These are phyloP conservation scores for Amblyornis subalaris DNA, from an alignment of 2,113 vertebrate genomes.

Conservation along the genomic window DNA sequence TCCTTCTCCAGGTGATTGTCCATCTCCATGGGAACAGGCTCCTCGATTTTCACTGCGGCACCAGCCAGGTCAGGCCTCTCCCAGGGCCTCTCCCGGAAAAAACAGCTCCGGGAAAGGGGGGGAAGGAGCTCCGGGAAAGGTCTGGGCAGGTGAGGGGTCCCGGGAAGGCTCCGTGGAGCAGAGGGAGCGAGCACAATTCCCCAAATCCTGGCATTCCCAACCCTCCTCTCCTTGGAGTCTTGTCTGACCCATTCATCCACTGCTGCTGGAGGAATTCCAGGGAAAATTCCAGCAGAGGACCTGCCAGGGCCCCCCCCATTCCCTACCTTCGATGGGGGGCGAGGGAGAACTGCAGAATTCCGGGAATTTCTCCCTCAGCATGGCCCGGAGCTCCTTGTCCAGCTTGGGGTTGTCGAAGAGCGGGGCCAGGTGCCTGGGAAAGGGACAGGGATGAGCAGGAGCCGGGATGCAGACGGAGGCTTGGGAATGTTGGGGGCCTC, in stretches of 20 bases:
- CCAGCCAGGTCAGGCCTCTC: neutral
- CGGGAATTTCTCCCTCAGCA: constrained; percentile 93
- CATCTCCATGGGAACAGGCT: constrained; percentile 86
- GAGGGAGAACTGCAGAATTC: constrained; percentile 96
- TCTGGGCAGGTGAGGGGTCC: neutral
- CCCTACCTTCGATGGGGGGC: constrained; percentile 86
- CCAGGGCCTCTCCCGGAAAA: neutral
- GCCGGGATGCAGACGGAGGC: accelerated
- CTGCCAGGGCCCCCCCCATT: accelerated
- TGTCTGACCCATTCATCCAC: accelerated
- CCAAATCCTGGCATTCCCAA: accelerated
- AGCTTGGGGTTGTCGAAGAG: constrained; percentile 96
- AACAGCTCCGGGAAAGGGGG: neutral
- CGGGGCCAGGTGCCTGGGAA: constrained; percentile 86
- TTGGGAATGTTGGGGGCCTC: neutral
- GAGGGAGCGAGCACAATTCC: neutral
- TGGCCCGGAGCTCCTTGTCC: constrained; percentile 93
- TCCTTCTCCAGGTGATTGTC: constrained; percentile 95
- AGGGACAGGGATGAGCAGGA: neutral
- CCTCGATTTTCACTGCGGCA: constrained; percentile 87
- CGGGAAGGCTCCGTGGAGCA: neutral
- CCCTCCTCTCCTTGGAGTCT: too few species aligned
- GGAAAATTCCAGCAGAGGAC: neutral
- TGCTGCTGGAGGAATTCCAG: neutral
- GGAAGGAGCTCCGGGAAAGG: neutral